Evolutionary conservation across 2,113 vertebrate genomes (phyloP).

Genomic region (Sminthopsis crassicaudata): DNA sequence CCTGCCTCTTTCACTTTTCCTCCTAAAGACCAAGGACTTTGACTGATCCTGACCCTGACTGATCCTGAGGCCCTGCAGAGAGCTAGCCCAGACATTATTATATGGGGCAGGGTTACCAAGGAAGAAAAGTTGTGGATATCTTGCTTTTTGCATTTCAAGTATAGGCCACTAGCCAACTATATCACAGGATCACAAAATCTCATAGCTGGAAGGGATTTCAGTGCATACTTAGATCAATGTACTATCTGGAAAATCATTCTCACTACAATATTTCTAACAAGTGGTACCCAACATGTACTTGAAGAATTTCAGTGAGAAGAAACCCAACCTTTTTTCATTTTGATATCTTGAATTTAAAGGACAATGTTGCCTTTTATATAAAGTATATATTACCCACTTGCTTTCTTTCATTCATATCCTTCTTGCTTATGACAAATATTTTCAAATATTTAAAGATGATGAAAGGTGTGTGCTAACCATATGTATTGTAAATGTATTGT

Average conservation of each 20-base stretch:
- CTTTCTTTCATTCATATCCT: neutral
- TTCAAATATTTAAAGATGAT: neutral
- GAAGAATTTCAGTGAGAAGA: neutral
- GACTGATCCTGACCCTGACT: too few relatives aligned
- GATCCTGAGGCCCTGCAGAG: too few relatives aligned
- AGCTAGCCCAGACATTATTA: too few relatives aligned
- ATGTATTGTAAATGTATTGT: neutral
- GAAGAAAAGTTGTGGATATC: neutral
- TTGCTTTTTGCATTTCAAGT: neutral
- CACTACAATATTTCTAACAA: neutral
- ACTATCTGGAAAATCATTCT: neutral
- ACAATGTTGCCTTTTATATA: neutral
- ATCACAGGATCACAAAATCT: neutral
- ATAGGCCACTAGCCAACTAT: neutral
- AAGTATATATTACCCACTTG: neutral
- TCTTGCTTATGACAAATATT: neutral
- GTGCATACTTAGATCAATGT: neutral
- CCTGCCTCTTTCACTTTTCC: too few relatives aligned
- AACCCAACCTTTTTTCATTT: neutral
- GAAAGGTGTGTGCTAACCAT: neutral
- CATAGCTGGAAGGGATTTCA: neutral
- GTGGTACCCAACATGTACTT: neutral
- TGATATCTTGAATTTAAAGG: neutral
- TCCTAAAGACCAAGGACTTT: too few relatives aligned
- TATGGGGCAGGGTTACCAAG: neutral